Evolutionary conservation across 2,113 vertebrate species (phyloP), one percentile per base, ranked within the genome.

Genomic region (Archocentrus centrarchus): DNA sequence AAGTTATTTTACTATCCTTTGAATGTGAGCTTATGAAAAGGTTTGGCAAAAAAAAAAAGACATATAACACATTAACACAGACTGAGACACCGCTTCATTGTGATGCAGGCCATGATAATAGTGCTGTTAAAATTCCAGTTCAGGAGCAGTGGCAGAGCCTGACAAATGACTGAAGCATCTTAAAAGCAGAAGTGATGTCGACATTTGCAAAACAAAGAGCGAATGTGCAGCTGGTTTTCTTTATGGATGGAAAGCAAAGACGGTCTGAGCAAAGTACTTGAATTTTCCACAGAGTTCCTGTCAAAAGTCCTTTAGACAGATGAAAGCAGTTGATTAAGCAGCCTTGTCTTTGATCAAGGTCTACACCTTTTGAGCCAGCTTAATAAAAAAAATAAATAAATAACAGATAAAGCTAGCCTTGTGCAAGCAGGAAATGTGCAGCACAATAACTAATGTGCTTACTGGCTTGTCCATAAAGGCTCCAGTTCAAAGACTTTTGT

Each of bases 291-390:
- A 32, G 83, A 82, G 64, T 61, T 84, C n/a, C 85, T 85, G 84
- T 92, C 90, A 90, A 47, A 88, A 76, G 70, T 85, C 63, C 70
- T 90, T 89, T 59, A 57, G n/a, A 24, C 55, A 93, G 90, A 93
- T 93, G 70, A 94, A 91, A 93, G 90, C 27, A 22, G 62, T 63
- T 85, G 88, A 90, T 90, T 80, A 87, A 82, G 58, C 75, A 27
- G 58, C 79, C 78, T 86, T 86, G 88, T 90, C 84, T 93, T 80
- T 92, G 86, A 94, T 93, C 89, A 83, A 73, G 68, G 79, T 76
- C 73, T 66, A 24, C 47, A 63, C 66, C 60, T 77, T 68, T 70
- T 57, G 15, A 80, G 83, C 57, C 58, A 44, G 76, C 68, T 60
- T 86, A 64, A 90, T 75, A 30, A 66, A 78, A 89, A 77, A 77